Conservation (phyloP, 2,113 vertebrate species). For the Elachura formosa region DNA sequence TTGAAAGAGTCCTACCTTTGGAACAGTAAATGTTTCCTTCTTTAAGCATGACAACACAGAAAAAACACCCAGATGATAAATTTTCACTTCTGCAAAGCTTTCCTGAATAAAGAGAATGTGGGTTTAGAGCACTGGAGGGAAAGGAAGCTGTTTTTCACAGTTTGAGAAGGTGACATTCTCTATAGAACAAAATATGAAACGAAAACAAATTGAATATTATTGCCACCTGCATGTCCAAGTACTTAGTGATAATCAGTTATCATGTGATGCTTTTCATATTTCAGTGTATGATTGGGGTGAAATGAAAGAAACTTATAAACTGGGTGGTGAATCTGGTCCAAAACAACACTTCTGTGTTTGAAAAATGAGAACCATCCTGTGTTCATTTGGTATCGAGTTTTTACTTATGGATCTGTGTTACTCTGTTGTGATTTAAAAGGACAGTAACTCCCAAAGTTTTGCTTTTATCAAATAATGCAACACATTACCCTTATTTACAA, state of each 20-base stretch:
- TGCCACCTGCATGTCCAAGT: neutral
- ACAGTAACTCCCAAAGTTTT: neutral
- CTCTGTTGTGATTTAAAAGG: neutral
- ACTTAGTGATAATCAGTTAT: neutral
- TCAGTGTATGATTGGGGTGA: neutral
- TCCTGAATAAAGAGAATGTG: constrained; percentile 44
- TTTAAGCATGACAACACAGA: constrained; percentile 84
- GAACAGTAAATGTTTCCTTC: constrained; percentile 81
- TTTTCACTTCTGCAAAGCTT: constrained; percentile 78
- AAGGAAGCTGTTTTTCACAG: neutral
- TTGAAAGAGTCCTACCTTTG: constrained; percentile 72
- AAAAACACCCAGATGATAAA: constrained; percentile 82
- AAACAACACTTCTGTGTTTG: neutral
- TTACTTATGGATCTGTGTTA: neutral
- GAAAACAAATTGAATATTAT: neutral
- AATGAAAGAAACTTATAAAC: neutral
- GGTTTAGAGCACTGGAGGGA: neutral
- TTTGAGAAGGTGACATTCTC: neutral
- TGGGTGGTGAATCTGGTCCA: neutral
- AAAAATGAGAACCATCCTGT: neutral
- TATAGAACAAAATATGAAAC: neutral
- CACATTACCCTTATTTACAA: neutral
- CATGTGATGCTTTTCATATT: neutral
- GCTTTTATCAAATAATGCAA: neutral
- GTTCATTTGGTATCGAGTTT: neutral